Evolutionary conservation across 1,140 invertebrate genomes (phyloP).

Genomic region (Coboldia fuscipes): DNA sequence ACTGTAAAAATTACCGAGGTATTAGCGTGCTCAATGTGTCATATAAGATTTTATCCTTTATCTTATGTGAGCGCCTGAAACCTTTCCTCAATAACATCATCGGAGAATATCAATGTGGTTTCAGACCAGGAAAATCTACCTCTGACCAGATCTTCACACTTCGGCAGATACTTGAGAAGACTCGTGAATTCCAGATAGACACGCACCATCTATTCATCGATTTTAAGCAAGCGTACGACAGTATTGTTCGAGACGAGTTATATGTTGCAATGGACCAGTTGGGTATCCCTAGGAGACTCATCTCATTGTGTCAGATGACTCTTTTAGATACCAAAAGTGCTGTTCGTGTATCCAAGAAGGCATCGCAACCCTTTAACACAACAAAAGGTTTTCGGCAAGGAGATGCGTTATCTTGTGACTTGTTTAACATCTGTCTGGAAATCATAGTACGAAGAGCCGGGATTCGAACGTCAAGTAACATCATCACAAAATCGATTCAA

Average conservation of each 20-base stretch:
- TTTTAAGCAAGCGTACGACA: constrained; percentile 8
- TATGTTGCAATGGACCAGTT: background rate
- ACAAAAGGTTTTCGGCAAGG: constrained; percentile 5
- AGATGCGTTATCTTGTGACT: constrained; percentile 3
- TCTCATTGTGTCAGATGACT: constrained; percentile 3
- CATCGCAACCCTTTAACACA: constrained; percentile 3
- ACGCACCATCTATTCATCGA: constrained; percentile 6
- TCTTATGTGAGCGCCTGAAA: constrained; percentile 1
- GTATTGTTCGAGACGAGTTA: constrained; percentile 1
- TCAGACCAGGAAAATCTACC: constrained; percentile 5
- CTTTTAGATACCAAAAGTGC: background rate
- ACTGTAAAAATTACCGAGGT: constrained; percentile 10
- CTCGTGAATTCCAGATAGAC: constrained; percentile 4
- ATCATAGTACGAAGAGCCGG: background rate
- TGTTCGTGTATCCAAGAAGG: constrained; percentile 1
- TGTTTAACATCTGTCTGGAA: constrained; percentile 7
- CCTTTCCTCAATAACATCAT: constrained; percentile 4
- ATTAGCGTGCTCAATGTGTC: constrained; percentile 5
- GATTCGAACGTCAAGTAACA: background rate
- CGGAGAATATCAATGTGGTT: constrained; percentile 8
- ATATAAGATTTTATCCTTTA: background rate
- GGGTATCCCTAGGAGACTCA: constrained; percentile 4
- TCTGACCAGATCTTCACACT: constrained; percentile 7
- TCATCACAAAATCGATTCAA: background rate
- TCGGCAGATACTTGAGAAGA: constrained; percentile 4